These are phyloP conservation scores for Ardeotis arabs DNA, from an alignment of 2,113 vertebrate genomes.

Conservation along the genomic window DNA sequence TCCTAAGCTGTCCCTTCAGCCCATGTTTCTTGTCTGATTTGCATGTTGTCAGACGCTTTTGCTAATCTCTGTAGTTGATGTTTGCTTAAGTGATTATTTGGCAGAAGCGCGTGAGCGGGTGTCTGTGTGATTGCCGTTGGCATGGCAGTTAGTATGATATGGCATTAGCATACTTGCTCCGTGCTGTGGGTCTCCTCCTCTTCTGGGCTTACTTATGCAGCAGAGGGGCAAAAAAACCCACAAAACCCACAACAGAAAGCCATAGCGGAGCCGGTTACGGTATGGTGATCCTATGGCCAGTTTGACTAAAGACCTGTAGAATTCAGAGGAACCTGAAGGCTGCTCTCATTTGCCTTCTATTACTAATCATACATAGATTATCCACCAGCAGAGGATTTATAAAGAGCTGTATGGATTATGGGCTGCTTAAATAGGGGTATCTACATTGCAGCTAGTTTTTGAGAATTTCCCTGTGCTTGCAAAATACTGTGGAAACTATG, in stretches of 20 bases:
- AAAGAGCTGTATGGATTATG: not conserved
- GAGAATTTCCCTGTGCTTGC: not conserved
- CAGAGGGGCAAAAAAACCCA: not conserved
- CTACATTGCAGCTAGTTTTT: not conserved
- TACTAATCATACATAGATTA: not conserved
- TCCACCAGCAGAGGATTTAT: not conserved
- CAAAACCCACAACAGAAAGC: not conserved
- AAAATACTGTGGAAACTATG: not conserved
- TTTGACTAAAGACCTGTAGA: not conserved
- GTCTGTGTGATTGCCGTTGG: conserved; percentile 38
- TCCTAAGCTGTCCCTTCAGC: conserved; percentile 23
- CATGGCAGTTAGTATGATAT: conserved; percentile 17
- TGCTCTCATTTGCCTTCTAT: not conserved
- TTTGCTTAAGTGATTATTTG: conserved; percentile 65
- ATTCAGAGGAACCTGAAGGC: not conserved
- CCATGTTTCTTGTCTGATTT: not conserved
- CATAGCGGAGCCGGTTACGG: rapidly evolving
- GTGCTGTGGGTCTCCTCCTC: not conserved
- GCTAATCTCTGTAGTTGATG: conserved; percentile 47
- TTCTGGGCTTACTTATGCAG: not conserved
- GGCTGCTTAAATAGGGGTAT: not conserved
- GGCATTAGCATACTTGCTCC: not conserved
- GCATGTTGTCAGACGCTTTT: conserved; percentile 42
- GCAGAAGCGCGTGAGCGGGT: not conserved
- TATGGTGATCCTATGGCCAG: not conserved